Conservation (phyloP, 2,888 invertebrate genomes). For the Bombylius discolor region DNA sequence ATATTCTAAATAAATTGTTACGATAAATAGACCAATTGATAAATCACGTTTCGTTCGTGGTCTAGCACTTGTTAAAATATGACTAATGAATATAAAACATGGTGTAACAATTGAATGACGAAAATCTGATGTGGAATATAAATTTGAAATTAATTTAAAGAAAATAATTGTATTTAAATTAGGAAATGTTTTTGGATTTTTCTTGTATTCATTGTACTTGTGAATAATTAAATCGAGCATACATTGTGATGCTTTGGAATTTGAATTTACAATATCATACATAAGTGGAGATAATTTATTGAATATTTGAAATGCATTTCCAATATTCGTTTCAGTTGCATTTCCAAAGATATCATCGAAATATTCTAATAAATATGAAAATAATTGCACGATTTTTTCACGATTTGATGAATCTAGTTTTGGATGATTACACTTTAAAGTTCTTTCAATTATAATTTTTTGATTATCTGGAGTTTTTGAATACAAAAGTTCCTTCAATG, state of each 20-base stretch:
- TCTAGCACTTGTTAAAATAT: constrained; percentile 54
- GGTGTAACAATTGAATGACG: constrained; percentile 82
- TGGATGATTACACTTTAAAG: constrained; percentile 81
- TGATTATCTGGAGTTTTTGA: constrained; percentile 52
- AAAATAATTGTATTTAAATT: constrained; percentile 59
- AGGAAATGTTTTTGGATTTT: constrained; percentile 47
- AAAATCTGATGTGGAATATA: constrained; percentile 86
- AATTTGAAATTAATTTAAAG: constrained; percentile 60
- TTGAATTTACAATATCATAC: constrained; percentile 58
- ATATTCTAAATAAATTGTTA: constrained; percentile 64
- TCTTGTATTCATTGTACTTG: constrained; percentile 52
- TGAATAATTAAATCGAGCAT: constrained; percentile 58
- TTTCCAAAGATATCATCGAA: constrained; percentile 51
- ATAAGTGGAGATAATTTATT: constrained; percentile 44
- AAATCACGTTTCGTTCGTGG: constrained; percentile 54
- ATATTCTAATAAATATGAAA: constrained; percentile 64
- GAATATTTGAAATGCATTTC: constrained; percentile 46
- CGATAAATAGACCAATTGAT: constrained; percentile 63
- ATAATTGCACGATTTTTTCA: constrained; percentile 57
- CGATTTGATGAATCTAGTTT: constrained; percentile 67
- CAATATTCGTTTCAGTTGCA: constrained; percentile 31
- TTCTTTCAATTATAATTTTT: constrained; percentile 57
- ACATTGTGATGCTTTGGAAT: constrained; percentile 52
- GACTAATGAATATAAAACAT: constrained; percentile 66
- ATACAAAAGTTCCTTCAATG: constrained; percentile 47